These are phyloP conservation scores for Scatophagus argus DNA, from an alignment of 2,113 vertebrate genomes.

Conservation along the genomic window DNA sequence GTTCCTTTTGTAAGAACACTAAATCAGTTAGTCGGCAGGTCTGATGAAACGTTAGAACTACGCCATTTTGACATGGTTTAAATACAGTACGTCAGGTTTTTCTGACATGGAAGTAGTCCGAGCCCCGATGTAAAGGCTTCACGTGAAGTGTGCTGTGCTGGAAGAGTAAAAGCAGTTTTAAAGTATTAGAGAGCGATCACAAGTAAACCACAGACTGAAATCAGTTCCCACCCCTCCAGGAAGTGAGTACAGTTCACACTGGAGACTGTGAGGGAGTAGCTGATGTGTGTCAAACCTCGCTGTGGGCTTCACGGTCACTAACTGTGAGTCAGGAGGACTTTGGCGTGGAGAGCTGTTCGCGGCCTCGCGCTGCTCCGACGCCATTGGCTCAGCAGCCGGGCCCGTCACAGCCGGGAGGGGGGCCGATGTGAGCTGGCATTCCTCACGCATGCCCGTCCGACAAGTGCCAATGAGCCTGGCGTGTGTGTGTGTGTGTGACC, in stretches of 20 bases:
- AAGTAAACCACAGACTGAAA: not conserved
- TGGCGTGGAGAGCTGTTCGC: not conserved
- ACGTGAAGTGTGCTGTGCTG: conserved; percentile 7
- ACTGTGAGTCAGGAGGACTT: conserved; percentile 11
- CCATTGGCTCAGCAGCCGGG: conserved; percentile 25
- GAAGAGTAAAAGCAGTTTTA: not conserved
- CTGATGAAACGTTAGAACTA: not conserved
- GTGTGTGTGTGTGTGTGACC: conserved; percentile 28
- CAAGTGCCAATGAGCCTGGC: conserved; percentile 47
- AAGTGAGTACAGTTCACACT: too few species aligned
- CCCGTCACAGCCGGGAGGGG: not conserved
- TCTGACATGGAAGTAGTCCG: conserved; percentile 33
- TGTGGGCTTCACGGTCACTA: not conserved
- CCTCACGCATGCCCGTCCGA: conserved; percentile 42
- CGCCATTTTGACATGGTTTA: conserved; percentile 33
- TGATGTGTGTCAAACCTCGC: not conserved
- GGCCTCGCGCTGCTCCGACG: conserved; percentile 7
- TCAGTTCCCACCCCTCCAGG: not conserved
- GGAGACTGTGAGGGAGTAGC: not conserved
- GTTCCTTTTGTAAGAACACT: not conserved
- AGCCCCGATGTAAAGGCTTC: conserved; percentile 10
- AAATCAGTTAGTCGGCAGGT: not conserved
- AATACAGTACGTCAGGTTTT: conserved; percentile 53
- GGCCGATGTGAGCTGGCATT: conserved; percentile 38
- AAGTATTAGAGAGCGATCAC: too few species aligned